Base-by-base conservation (phyloP, 2,797 vertebrate genomes). In the Perodicticus potto region DNA sequence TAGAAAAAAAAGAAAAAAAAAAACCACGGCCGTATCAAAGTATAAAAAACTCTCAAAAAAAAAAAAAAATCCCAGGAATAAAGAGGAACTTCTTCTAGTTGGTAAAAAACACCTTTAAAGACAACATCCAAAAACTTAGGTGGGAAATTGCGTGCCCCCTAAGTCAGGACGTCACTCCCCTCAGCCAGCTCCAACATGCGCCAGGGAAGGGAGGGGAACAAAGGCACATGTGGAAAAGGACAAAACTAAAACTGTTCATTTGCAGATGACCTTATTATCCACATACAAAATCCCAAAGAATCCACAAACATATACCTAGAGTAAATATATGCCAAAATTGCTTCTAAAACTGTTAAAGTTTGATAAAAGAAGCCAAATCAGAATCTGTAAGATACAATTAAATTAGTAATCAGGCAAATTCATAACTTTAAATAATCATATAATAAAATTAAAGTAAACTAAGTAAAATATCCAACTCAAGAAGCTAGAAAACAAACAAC, bases 401-500 rank as follows among this genome's bases (percentile, higher is more conserved):
- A 88, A 83, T 57, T 32, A 84, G 57, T 7, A 59, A 80, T 80
- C 37, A 19, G 82, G 22, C 61, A 59, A 87, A 61, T 23, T 40
- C 45, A 91, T 32, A 43, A 11, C 7, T 8, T 73, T 69, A 73
- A 90, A 67, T 37, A 82, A 76, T 45, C 32, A 43, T 9, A n/a
- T 5, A 65, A 61, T 34, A 82, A 86, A 86, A 65, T 29, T 63
- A 72, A 93, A 57, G 29, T 55, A 25, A 55, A 91, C 45, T 32
- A 55, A 59, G 65, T 70, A 49, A 92, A 76, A 59, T 32, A 61
- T 40, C 16, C 49, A 84, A 59, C 61, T 90, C 5, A 91, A 57
- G 25, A 89, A 80, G 76, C 87, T 45, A 69, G 43, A 84, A 90
- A 73, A 96, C 61, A 9, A 90, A 43, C 23, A 69, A 86, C 27